Percentiles rank a stretch among this genome's conserved stretches.
These are phyloP conservation scores for Aramus guarauna DNA, from an alignment of 2,113 vertebrate genomes.

Conservation along the genomic window DNA sequence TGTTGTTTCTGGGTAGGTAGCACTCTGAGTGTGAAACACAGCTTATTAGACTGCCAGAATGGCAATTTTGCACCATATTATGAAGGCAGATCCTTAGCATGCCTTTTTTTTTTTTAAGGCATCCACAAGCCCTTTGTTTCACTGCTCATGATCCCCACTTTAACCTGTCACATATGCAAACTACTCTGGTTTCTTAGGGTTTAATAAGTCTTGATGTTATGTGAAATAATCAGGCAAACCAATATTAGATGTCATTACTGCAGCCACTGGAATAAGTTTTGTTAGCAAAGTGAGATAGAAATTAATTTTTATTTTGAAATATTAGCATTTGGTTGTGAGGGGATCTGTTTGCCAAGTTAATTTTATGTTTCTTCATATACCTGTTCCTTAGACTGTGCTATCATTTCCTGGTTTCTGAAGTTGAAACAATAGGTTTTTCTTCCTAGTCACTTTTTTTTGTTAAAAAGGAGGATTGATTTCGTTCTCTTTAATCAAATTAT, in stretches of 20 bases:
- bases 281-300: background rate
- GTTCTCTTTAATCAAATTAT: too few relatives aligned
- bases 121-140: background rate
- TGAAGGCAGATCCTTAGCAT: background rate
- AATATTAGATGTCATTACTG: background rate
- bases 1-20: background rate
- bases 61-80: fast-evolving
- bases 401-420: slow-evolving; percentile 42
- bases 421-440: slow-evolving; percentile 41
- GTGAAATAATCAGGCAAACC: background rate
- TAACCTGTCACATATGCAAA: background rate
- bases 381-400: background rate
- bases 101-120: background rate
- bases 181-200: background rate
- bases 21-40: background rate
- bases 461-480: slow-evolving; percentile 22
- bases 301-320: background rate
- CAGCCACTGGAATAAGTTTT: background rate
- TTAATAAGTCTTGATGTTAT: background rate
- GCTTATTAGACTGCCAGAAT: background rate
- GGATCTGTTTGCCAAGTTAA: background rate
- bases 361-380: background rate
- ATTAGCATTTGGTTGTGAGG: background rate
- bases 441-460: slow-evolving; percentile 14
- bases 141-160: background rate